Conservation (phyloP, 2,888 invertebrate genomes). For the Ligdia adustata region DNA sequence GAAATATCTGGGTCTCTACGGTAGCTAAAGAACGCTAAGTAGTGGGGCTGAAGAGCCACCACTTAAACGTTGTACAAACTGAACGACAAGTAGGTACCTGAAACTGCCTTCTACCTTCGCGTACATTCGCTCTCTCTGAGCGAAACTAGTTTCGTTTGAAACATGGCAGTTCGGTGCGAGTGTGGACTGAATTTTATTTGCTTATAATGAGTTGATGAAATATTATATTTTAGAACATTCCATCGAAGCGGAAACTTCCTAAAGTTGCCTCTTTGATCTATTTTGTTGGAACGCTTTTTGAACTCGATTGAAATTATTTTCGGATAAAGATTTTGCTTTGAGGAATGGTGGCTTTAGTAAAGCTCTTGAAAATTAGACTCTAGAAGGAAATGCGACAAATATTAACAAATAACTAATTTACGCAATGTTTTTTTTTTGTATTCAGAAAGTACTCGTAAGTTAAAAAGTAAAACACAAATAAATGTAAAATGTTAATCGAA, state of each 20-base stretch:
- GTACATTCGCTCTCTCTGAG: not conserved
- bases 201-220: slow-evolving; percentile 36
- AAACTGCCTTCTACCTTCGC: slow-evolving; percentile 12
- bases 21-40: no score
- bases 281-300: slow-evolving; percentile 21
- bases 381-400: slow-evolving; percentile 1
- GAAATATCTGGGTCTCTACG: no score
- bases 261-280: slow-evolving; percentile 25
- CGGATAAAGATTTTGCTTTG: slow-evolving; percentile 19
- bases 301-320: slow-evolving; percentile 23
- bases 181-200: slow-evolving; percentile 36
- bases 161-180: slow-evolving; percentile 27
- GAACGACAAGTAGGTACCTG: no score
- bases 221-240: slow-evolving; percentile 32
- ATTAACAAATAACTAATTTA: not conserved
- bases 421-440: not conserved
- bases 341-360: slow-evolving; percentile 8
- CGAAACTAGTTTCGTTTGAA: slow-evolving; percentile 30
- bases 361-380: slow-evolving; percentile 9
- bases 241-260: slow-evolving; percentile 11
- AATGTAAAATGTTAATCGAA: no score
- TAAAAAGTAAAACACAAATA: no score
- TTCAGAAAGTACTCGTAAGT: no score
- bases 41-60: no score
- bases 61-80: no score